A percentile compares a stretch with the other conserved stretches of the same genome.
Evolutionary conservation across 2,797 vertebrate species (phyloP).

Genomic region (Diplodus sargus): DNA sequence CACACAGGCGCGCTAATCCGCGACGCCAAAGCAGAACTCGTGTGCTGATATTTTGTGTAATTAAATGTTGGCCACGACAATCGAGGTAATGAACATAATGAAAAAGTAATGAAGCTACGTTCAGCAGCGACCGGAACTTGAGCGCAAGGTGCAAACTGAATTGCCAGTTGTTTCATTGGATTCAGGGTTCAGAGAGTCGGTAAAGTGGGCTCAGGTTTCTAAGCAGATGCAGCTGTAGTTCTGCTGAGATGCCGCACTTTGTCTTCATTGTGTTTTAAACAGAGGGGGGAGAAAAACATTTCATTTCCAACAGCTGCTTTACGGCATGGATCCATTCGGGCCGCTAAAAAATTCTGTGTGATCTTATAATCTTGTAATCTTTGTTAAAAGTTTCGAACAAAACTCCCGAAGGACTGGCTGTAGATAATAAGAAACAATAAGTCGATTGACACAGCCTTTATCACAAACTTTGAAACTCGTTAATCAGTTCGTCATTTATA

Average conservation of each 20-base stretch:
- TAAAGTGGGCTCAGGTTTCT: conserved; percentile 14
- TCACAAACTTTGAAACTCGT: not conserved
- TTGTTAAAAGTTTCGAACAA: not conserved
- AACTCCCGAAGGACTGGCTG: not conserved
- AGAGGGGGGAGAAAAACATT: conserved; percentile 11
- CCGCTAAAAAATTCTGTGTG: not conserved
- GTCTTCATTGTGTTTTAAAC: conserved; percentile 24
- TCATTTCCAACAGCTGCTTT: not conserved
- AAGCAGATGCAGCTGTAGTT: conserved; percentile 4
- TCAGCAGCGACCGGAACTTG: conserved; percentile 9
- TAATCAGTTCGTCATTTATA: not conserved
- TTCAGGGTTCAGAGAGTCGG: conserved; percentile 22
- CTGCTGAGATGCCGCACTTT: conserved; percentile 6
- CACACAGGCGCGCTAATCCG: not conserved
- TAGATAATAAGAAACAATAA: not conserved
- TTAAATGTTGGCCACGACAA: conserved; percentile 35
- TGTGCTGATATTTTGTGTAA: conserved; percentile 32
- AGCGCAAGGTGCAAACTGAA: conserved; percentile 25
- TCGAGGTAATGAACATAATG: conserved; percentile 37
- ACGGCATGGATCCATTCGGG: not conserved
- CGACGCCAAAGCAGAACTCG: conserved; percentile 16
- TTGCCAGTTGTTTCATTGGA: conserved; percentile 28
- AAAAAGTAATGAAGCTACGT: conserved; percentile 49
- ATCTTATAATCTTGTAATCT: not conserved
- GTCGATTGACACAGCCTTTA: not conserved